Conservation (phyloP, 2,888 invertebrate genomes). For the Tetheella fluctuosa region DNA sequence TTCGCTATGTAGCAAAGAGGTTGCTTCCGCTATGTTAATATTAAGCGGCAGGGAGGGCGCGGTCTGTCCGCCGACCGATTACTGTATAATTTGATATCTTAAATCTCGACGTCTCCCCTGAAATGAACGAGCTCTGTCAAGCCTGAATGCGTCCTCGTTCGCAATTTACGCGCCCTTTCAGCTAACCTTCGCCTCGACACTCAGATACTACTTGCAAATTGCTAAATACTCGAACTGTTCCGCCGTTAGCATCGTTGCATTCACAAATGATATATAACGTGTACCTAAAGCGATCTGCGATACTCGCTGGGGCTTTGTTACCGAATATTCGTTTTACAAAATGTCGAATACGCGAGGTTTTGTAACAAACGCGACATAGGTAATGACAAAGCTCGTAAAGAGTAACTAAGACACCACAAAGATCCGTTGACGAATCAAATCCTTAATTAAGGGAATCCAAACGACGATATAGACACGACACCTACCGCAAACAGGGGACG, state of each 20-base stretch:
- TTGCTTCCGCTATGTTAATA: constrained; percentile 76
- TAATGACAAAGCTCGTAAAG: constrained; percentile 20
- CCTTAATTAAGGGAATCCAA: constrained; percentile 80
- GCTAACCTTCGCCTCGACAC: constrained; percentile 45
- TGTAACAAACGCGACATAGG: background rate
- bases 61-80: constrained; percentile 67
- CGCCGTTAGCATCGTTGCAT: constrained; percentile 42
- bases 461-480: constrained; percentile 77
- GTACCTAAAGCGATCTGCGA: constrained; percentile 7
- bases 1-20: constrained; percentile 67
- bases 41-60: constrained; percentile 56
- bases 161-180: constrained; percentile 79
- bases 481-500: constrained; percentile 82
- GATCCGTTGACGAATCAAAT: constrained; percentile 72
- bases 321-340: background rate
- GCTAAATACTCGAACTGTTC: constrained; percentile 40
- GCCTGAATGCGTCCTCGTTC: constrained; percentile 71
- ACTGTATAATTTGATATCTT: constrained; percentile 79
- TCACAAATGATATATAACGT: constrained; percentile 16
- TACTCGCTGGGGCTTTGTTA: background rate
- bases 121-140: constrained; percentile 64
- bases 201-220: constrained; percentile 52
- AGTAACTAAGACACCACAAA: constrained; percentile 51
- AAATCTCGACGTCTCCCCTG: constrained; percentile 67
- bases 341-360: background rate